Conservation (phyloP, 2,888 invertebrate species). For the Nesidiocoris tenuis region DNA sequence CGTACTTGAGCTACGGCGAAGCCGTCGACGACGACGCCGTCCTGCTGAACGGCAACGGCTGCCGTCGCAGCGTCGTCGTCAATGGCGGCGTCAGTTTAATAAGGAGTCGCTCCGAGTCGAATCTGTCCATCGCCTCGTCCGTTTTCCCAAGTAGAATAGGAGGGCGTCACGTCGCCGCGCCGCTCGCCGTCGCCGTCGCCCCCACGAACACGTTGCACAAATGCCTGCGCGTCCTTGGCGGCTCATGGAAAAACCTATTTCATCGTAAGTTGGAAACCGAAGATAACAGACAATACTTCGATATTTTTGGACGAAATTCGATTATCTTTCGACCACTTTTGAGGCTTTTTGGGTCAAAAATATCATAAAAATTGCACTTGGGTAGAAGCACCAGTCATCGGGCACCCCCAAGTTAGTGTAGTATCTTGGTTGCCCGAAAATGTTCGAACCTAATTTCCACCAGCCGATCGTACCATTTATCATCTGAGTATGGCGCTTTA, state of each 20-base stretch:
- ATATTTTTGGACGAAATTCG: too few species aligned
- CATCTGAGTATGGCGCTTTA: not conserved
- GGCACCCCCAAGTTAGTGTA: too few species aligned
- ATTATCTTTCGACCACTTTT: too few species aligned
- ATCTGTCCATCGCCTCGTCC: constrained; percentile 58
- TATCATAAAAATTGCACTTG: too few species aligned
- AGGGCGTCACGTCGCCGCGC: too few species aligned
- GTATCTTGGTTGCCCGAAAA: too few species aligned
- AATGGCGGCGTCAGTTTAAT: constrained; percentile 56
- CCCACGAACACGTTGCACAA: constrained; percentile 61
- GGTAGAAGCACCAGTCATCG: too few species aligned
- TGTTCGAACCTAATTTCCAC: too few species aligned
- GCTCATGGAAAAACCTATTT: constrained; percentile 77
- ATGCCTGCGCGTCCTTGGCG: constrained; percentile 72
- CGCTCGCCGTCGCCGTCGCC: constrained; percentile 55
- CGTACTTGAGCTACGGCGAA: constrained; percentile 53
- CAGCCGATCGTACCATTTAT: too few species aligned
- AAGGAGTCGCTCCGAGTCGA: constrained; percentile 72
- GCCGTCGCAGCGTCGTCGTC: constrained; percentile 50
- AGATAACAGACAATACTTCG: too few species aligned
- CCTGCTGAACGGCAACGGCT: constrained; percentile 46
- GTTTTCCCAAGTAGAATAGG: not conserved
- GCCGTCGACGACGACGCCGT: constrained; percentile 53
- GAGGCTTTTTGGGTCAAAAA: too few species aligned
- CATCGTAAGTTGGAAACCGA: constrained; percentile 78